Evolutionary conservation across 2,888 invertebrate genomes (phyloP).

Genomic region (Tigriopus californicus): DNA sequence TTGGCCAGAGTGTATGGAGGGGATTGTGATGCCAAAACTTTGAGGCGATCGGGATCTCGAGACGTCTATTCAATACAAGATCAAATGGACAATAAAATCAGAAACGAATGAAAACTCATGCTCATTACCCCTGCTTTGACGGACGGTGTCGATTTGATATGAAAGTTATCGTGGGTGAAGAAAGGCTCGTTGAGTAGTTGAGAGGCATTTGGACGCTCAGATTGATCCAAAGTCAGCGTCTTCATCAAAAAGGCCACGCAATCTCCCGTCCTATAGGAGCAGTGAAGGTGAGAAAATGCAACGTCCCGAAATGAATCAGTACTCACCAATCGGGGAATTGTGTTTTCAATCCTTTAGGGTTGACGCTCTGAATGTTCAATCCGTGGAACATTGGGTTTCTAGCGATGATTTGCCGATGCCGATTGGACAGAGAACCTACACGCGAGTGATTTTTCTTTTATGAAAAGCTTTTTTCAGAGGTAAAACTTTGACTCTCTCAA

Average conservation of each 20-base stretch:
- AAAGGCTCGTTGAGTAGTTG: slow-evolving; percentile 44
- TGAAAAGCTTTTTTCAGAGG: too few relatives aligned
- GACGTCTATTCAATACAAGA: too few relatives aligned
- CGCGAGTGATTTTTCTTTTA: too few relatives aligned
- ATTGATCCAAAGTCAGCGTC: slow-evolving; percentile 39
- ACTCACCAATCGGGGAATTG: slow-evolving; percentile 29
- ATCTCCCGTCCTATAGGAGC: slow-evolving; percentile 23
- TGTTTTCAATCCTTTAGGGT: slow-evolving; percentile 26
- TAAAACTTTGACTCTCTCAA: too few relatives aligned
- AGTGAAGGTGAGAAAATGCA: neutral
- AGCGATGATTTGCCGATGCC: slow-evolving; percentile 31
- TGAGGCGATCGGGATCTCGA: too few relatives aligned
- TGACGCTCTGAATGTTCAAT: slow-evolving; percentile 21
- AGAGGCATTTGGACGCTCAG: slow-evolving; percentile 39
- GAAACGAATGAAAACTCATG: too few relatives aligned
- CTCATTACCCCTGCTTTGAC: too few relatives aligned
- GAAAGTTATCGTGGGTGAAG: slow-evolving; percentile 45
- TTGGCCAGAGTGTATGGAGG: too few relatives aligned
- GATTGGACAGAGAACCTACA: slow-evolving; percentile 31
- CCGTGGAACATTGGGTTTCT: slow-evolving; percentile 31
- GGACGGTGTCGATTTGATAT: slow-evolving; percentile 32
- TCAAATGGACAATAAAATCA: too few relatives aligned
- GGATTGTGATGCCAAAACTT: too few relatives aligned
- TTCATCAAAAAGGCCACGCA: slow-evolving; percentile 36
- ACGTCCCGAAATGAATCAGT: neutral